Conservation (phyloP, 1,140 invertebrate species). For the Thaumetopoea pityocampa region DNA sequence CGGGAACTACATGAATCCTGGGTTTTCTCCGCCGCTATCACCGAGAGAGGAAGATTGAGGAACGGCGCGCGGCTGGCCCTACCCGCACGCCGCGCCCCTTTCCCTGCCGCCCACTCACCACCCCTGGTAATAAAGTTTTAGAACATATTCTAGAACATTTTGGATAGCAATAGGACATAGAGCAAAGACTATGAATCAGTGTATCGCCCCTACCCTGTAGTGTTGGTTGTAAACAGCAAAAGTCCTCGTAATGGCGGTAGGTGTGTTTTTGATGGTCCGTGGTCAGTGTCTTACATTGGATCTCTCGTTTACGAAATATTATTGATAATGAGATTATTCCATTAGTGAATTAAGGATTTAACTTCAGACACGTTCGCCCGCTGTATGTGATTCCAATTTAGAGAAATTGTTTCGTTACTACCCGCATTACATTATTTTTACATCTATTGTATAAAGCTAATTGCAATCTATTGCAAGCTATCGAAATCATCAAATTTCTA, state of each 20-base stretch:
- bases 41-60: constrained; percentile 79
- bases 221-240: neutral
- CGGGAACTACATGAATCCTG: constrained; percentile 57
- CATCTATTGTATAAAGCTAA: no score
- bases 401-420: neutral
- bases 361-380: constrained; percentile 13
- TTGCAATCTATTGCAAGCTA: no score
- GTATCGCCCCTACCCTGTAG: constrained; percentile 3
- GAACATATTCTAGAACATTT: constrained; percentile 17
- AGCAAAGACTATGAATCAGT: constrained; percentile 15
- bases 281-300: constrained; percentile 63
- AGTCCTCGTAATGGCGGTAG: constrained; percentile 3
- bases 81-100: constrained; percentile 70
- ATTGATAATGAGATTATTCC: constrained; percentile 70
- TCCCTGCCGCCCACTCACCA: constrained; percentile 52
- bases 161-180: constrained; percentile 1
- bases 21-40: constrained; percentile 75
- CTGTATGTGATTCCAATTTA: constrained; percentile 1
- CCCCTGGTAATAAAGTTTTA: constrained; percentile 56
- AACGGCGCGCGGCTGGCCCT: constrained; percentile 78
- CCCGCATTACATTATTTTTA: no score
- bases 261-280: constrained; percentile 14
- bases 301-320: constrained; percentile 56
- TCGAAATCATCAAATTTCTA: no score
- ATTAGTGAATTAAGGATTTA: constrained; percentile 66